Evolutionary conservation across 2,113 vertebrate species (phyloP), one percentile per base, ranked within the genome.

Genomic region (Dasypus novemcinctus): DNA sequence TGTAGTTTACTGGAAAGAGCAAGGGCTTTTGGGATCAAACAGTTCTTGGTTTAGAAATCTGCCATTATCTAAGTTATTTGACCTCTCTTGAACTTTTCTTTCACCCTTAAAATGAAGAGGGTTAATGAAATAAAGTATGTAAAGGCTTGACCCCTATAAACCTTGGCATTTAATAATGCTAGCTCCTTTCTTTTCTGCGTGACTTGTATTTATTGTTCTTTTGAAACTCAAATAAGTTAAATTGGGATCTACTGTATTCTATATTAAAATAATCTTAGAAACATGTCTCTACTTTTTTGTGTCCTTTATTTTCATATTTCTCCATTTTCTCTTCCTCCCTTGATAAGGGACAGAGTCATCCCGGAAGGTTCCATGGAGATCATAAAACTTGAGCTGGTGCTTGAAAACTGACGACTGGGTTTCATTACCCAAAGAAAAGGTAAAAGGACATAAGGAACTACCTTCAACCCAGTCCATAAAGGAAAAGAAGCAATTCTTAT

Each of bases 11-110:
- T 93, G 18, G 33, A 54, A 91, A 87, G 31, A 94, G 18, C 17
- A 82, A 91, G 46, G 18, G 20, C 21, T 88, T 79, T 43, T n/a
- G 20, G n/a, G 85, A 38, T 85, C 49, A 91, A 87, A 87, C 29
- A 95, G 43, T 78, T 21, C 49, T 71, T 80, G 76, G 75, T 92
- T 95, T 61, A 83, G 33, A 82, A 87, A 91, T 89, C 49, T 87
- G 13, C 17, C 36, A 64, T 59, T 59, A 59, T 59, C 57, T 59
- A 21, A 21, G 20, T 82, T 90, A 11, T 90, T 33, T 80, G 38
- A 76, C 33, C 38, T 82, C 46, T 92, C 33, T 84, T 89, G 79
- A 91, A 5, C 46, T 59, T 92, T 96, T 89, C 41, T 86, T 86
- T 92, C 41, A 80, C 54, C 5, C 36, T 80, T 38, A 90, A 86